Base-by-base conservation (phyloP, 2,888 invertebrate genomes). In the Octodonta nipae region DNA sequence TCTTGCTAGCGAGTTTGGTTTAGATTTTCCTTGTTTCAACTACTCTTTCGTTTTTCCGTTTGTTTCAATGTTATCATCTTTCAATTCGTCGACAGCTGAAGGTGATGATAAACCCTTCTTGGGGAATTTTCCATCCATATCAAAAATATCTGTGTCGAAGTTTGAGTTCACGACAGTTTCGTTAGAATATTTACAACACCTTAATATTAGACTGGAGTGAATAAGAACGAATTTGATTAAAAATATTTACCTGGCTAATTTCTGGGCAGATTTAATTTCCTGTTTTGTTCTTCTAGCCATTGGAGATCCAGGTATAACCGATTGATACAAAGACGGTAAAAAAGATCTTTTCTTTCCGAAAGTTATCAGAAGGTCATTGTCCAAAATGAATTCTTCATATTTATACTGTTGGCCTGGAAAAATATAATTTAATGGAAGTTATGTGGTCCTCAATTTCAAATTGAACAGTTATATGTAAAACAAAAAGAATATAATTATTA, bases 261-360 rank as follows among this genome's bases (percentile, higher is more conserved):
- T 81, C 63, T 91, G 91, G 4, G 93, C 88, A 8, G 83, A 77
- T 55, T 84, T 86, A 11, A 93, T 84, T 67, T 96, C 96, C 50
- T 95, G 91, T 56, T 93, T 92, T 5, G 93, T 93, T 45, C 96
- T 69, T 4, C 86, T 67, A 0, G 91, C 91, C 71, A 95, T 81
- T 0, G 93, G 93, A 45, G 88, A 88, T 6, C 83, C 86, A 42
- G 87, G 83, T 52, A 66, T 63, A 30, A 41, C 63, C 35, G 26
- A 61, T 51, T 41, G 53, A 44, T 53, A 52, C 30, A 60, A 41
- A 10, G 51, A 50, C 43, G 66, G 41, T 47, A 58, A 42, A 34
- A 55, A 56, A 25, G 50, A 50, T 37, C 50, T 53, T 38, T 54
- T 55, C 30, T 45, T 49, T n/a, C 44, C 44, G n/a, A 33, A 25